These are phyloP conservation scores for Neoitamus cyanurus DNA, from an alignment of 2,888 invertebrate species.

Conservation along the genomic window DNA sequence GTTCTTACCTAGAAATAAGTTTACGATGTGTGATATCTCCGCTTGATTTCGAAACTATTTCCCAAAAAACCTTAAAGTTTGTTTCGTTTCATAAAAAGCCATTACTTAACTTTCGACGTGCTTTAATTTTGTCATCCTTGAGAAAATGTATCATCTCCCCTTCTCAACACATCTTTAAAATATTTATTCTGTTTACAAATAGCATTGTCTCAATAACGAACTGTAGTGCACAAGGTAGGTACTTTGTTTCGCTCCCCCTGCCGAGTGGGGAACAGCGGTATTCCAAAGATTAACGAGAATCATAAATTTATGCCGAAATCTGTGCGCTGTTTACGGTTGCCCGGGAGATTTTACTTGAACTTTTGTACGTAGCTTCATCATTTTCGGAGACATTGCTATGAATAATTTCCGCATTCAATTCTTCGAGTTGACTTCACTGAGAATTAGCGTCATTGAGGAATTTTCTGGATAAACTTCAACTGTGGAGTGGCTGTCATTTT, in stretches of 20 bases:
- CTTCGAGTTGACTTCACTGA: background rate
- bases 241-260: background rate
- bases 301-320: background rate
- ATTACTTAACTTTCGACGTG: background rate
- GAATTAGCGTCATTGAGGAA: background rate
- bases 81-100: no score
- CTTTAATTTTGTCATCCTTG: background rate
- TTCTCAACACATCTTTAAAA: background rate
- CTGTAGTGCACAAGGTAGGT: background rate
- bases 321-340: background rate
- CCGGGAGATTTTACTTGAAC: background rate
- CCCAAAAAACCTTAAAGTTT: no score
- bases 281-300: background rate
- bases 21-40: no score
- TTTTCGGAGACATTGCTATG: background rate
- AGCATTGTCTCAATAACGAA: background rate
- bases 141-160: background rate
- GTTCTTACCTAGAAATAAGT: no score
- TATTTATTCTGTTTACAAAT: background rate
- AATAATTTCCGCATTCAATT: background rate
- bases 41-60: no score
- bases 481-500: background rate
- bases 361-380: background rate
- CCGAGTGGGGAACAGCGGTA: background rate
- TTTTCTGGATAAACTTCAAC: background rate